Conservation (phyloP, 2,888 invertebrate genomes). For the Oxytorus armatus region DNA sequence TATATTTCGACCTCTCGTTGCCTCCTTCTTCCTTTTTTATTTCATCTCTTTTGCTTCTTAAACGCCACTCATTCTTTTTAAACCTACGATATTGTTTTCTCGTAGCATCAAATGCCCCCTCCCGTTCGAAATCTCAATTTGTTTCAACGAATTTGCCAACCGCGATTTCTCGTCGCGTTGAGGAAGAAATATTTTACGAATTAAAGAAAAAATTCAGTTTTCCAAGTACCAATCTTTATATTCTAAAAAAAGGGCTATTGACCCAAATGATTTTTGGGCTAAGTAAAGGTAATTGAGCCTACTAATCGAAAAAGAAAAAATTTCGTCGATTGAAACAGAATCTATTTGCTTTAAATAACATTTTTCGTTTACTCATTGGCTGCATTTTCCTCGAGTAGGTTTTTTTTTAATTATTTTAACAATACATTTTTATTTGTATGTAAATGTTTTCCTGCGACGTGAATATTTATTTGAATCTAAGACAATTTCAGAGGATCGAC, state of each 20-base stretch:
- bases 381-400: no score
- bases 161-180: not conserved
- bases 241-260: conserved; percentile 2
- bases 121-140: conserved; percentile 32
- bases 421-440: no score
- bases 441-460: no score
- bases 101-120: conserved; percentile 40
- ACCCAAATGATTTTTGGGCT: no score
- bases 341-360: no score
- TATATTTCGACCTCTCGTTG: conserved; percentile 68
- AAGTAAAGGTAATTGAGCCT: no score
- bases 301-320: no score
- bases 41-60: conserved; percentile 59
- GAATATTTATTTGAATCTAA: no score
- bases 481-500: no score
- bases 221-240: not conserved
- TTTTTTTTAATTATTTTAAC: no score
- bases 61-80: conserved; percentile 58
- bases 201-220: not conserved
- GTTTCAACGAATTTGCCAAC: conserved; percentile 45
- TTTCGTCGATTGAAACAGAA: no score
- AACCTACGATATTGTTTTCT: conserved; percentile 62
- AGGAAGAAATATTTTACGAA: conserved; percentile 7
- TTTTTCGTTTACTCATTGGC: no score
- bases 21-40: conserved; percentile 68